Evolutionary conservation across 2,888 invertebrate genomes (phyloP).

Genomic region (Erannis defoliaria): DNA sequence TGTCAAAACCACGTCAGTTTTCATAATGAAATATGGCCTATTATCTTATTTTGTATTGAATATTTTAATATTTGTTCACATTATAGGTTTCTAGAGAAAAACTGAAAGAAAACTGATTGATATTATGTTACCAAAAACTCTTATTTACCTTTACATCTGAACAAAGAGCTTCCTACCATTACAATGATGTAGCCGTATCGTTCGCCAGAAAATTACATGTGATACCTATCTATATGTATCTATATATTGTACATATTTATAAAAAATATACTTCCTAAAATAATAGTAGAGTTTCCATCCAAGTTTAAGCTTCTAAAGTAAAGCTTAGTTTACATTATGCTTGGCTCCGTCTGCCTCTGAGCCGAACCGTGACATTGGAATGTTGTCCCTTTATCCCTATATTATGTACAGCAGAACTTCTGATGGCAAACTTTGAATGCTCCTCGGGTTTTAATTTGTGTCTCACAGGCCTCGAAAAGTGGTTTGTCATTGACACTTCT

Average conservation of each 20-base stretch:
- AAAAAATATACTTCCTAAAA: too few species aligned
- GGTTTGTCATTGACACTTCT: not conserved
- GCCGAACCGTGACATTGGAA: too few species aligned
- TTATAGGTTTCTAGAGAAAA: too few species aligned
- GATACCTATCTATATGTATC: too few species aligned
- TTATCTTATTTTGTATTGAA: too few species aligned
- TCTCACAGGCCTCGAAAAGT: not conserved
- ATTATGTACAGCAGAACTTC: not conserved
- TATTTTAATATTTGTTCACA: too few species aligned
- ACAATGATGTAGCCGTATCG: not conserved
- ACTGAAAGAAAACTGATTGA: too few species aligned
- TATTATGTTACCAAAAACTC: not conserved
- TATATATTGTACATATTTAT: too few species aligned
- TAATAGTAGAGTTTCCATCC: not conserved
- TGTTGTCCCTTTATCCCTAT: too few species aligned
- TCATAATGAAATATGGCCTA: too few species aligned
- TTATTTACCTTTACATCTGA: not conserved
- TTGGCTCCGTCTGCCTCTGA: not conserved
- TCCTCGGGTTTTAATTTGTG: not conserved
- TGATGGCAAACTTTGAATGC: not conserved
- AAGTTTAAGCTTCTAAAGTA: not conserved
- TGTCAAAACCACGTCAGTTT: too few species aligned
- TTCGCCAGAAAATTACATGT: too few species aligned
- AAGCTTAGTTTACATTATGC: not conserved
- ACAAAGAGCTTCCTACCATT: conserved; percentile 18